Evolutionary conservation across 2,113 vertebrate genomes (phyloP).

Genomic region (Sorex araneus): DNA sequence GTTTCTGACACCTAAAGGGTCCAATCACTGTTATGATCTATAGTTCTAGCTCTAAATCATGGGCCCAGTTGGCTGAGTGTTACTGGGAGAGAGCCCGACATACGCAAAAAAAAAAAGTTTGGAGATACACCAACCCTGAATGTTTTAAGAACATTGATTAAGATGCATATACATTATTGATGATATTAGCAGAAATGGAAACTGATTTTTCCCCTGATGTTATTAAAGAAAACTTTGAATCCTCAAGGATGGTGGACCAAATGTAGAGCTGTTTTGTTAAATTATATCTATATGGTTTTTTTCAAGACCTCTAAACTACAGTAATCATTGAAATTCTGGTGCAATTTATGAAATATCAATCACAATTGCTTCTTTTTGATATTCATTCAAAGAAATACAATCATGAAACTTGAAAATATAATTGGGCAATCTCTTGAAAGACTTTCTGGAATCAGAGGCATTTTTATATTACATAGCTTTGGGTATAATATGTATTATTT

Average conservation of each 20-base stretch:
- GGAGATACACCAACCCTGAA: constrained; percentile 17
- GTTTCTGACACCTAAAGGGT: too few relatives aligned
- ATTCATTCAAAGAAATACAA: constrained; percentile 33
- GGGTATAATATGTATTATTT: constrained; percentile 16
- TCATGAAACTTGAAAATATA: constrained; percentile 54
- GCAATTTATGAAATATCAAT: constrained; percentile 6
- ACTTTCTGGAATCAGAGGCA: constrained; percentile 10
- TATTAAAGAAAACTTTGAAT: constrained; percentile 63
- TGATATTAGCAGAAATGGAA: constrained; percentile 31
- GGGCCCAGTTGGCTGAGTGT: too few relatives aligned
- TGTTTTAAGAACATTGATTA: constrained; percentile 60
- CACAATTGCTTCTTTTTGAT: not conserved
- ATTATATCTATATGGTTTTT: constrained; percentile 56
- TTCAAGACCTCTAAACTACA: constrained; percentile 53
- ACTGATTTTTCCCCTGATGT: constrained; percentile 11
- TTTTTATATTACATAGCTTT: constrained; percentile 35
- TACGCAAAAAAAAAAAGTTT: too few relatives aligned
- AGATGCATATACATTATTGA: constrained; percentile 41
- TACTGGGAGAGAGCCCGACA: too few relatives aligned
- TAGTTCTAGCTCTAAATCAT: too few relatives aligned
- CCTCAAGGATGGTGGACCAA: constrained; percentile 15
- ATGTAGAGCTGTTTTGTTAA: constrained; percentile 55
- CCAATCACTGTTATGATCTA: too few relatives aligned
- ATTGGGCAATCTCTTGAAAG: not conserved
- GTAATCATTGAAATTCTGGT: not conserved